Evolutionary conservation across 2,113 vertebrate species (phyloP), one percentile per base, ranked within the genome.

Genomic region (Ploceus nigricollis): DNA sequence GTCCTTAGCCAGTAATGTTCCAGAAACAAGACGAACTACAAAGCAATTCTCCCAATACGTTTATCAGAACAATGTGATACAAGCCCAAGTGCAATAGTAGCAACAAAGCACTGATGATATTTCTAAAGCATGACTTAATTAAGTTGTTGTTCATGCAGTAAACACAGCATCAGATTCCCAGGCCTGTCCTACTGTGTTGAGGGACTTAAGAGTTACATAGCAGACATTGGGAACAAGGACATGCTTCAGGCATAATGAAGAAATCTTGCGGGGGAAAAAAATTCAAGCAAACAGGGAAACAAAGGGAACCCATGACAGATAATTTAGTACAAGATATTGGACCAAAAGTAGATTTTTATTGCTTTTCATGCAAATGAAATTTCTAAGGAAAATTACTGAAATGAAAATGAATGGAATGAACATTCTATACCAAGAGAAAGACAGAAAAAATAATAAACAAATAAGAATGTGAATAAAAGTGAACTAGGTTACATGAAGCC

Each of bases 101-200:
- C 82, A 96, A 96, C 97, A 97, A 96, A 97, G 80, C 95, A 92
- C 95, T 96, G 89, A 93, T 97, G 93, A 90, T 97, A 93, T 97
- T 98, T 97, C 89, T 95, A 97, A 97, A 98, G 90, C 71, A 95
- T 8, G 37, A 96, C 92, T 97, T 98, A 98, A 98, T 98, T 98
- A 98, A 98, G 91, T 97, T 98, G 96, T 96, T 98, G 93, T 94
- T 97, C 96, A 94, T 97, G 91, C 89, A 91, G 94, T 97, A 97
- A 98, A 97, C 95, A 97, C 93, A 97, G 83, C 66, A 96, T 86
- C 90, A 97, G 91, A 93, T 88, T 97, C 96, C 85, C 39, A 94
- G 92, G 87, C 87, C 93, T 89, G 58, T 82, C 94, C 88, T 95
- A 93, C 87, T 91, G 91, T 94, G 92, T 61, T 86, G 85, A 96